phyloP scores from a whole-genome alignment of 2,797 vertebrate species.

The Pipistrellus pygmaeus region DNA sequence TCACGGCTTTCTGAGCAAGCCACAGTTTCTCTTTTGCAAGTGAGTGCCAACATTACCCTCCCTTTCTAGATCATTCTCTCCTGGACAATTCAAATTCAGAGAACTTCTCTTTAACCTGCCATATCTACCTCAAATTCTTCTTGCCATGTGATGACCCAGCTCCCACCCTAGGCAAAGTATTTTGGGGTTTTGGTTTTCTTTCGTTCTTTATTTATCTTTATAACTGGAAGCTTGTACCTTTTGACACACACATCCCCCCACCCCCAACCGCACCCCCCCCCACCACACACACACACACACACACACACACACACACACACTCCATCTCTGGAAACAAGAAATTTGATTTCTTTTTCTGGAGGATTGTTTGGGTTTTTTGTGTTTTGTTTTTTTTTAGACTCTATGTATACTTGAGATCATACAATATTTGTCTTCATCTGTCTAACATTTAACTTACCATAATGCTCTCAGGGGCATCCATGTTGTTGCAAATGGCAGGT shows the following conservation, averaged over 20 bases:
- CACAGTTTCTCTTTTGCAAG: neutral
- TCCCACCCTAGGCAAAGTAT: neutral
- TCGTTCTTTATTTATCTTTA: neutral
- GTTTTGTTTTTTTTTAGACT: neutral
- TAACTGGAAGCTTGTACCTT: neutral
- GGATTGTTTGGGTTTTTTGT: neutral
- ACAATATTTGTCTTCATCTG: neutral
- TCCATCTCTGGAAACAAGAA: neutral
- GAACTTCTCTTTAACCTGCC: neutral
- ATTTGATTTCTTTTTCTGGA: neutral
- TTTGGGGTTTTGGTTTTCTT: neutral
- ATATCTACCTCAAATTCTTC: neutral
- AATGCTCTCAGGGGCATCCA: neutral
- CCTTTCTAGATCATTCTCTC: neutral
- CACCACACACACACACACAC: neutral
- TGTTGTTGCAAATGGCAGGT: neutral
- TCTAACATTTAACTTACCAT: neutral
- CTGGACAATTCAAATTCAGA: neutral
- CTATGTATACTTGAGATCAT: neutral
- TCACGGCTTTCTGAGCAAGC: neutral
- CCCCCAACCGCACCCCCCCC: rapidly evolving
- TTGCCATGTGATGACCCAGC: neutral
- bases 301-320: neutral
- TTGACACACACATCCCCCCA: neutral
- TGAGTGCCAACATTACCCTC: neutral